Evolutionary conservation across 2,113 vertebrate species (phyloP).

Genomic region (Xyliphius kryptos): DNA sequence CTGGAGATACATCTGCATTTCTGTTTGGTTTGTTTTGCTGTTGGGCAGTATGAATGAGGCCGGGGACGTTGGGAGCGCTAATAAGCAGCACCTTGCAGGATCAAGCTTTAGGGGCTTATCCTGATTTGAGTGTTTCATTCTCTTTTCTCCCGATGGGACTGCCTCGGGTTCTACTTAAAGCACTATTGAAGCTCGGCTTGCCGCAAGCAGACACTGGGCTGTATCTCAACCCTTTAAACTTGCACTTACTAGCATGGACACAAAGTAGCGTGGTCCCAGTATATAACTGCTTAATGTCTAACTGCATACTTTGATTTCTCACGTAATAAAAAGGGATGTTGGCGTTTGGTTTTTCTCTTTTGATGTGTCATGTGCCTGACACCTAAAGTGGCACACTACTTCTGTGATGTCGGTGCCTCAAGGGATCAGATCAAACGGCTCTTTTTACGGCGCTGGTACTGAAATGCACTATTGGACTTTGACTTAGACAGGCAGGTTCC

Average conservation of each 20-base stretch:
- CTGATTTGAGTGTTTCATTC: slow-evolving; percentile 8
- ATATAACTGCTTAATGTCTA: slow-evolving; percentile 9
- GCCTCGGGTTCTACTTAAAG: slow-evolving; percentile 2
- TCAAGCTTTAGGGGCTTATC: not conserved
- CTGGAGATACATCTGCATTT: not conserved
- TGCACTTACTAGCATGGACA: not conserved
- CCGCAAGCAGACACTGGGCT: not conserved
- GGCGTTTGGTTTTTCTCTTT: slow-evolving; percentile 2
- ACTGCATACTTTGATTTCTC: not conserved
- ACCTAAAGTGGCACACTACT: slow-evolving; percentile 17
- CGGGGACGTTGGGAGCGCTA: not conserved
- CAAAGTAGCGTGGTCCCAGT: not conserved
- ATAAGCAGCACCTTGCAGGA: slow-evolving; percentile 1
- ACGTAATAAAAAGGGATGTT: slow-evolving; percentile 12
- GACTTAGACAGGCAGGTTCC: slow-evolving; percentile 8
- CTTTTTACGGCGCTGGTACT: slow-evolving; percentile 15
- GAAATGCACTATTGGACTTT: slow-evolving; percentile 7
- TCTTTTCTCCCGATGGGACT: not conserved
- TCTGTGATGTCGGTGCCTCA: slow-evolving; percentile 2
- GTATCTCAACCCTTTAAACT: not conserved
- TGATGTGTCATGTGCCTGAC: slow-evolving; percentile 20
- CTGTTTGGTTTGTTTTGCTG: not conserved
- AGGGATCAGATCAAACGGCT: slow-evolving; percentile 13
- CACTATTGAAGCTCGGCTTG: not conserved
- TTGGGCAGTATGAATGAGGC: not conserved